Evolutionary conservation across 2,113 vertebrate species (phyloP).

Genomic region (Paratilapia polleni): DNA sequence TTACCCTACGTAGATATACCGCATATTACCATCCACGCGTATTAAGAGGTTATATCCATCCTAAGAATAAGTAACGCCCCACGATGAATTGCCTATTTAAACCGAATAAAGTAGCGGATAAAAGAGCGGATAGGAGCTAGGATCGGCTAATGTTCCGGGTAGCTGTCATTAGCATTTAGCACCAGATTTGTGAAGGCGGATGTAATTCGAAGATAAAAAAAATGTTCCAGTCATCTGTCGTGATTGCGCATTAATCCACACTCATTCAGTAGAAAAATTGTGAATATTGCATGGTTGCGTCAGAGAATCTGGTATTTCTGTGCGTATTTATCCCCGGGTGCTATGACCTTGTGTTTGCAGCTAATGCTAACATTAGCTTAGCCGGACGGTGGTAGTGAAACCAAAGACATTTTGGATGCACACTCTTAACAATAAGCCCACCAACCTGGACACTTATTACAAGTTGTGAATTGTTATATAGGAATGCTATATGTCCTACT

Average conservation of each 20-base stretch:
- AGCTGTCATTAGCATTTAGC: constrained; percentile 28
- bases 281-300: not conserved
- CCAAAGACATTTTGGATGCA: not conserved
- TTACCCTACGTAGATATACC: accelerated
- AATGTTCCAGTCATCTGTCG: accelerated
- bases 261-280: accelerated
- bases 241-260: accelerated
- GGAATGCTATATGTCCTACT: not conserved
- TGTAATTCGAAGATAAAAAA: too few species aligned
- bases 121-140: not conserved
- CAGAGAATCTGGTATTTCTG: not conserved
- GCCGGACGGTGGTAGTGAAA: not conserved
- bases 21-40: accelerated
- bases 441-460: not conserved
- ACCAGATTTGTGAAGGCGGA: not conserved
- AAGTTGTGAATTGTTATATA: not conserved
- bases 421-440: not conserved
- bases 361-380: constrained; percentile 58
- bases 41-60: accelerated
- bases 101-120: not conserved
- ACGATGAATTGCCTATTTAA: accelerated
- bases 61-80: accelerated
- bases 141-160: constrained; percentile 17
- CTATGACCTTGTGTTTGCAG: constrained; percentile 68
- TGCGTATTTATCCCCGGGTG: not conserved